Conservation (phyloP, 2,888 invertebrate genomes). For the Sycophila texana region DNA sequence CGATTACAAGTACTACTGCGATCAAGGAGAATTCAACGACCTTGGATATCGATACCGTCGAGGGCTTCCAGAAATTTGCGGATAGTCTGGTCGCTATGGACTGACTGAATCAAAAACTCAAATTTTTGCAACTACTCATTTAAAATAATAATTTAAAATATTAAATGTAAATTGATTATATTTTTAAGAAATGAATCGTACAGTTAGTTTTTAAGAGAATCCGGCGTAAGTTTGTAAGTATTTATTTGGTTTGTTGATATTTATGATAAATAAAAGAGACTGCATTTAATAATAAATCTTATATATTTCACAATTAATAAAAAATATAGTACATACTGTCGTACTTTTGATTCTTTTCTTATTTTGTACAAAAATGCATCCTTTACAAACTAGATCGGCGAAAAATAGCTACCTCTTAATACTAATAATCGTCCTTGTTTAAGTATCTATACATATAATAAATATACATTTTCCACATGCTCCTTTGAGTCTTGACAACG, state of each 20-base stretch:
- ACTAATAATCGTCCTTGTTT: constrained; percentile 27
- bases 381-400: constrained; percentile 6
- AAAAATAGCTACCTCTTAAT: constrained; percentile 17
- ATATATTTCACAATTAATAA: constrained; percentile 56
- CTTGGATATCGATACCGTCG: constrained; percentile 65
- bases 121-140: no score
- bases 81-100: constrained; percentile 64
- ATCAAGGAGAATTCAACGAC: constrained; percentile 4
- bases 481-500: not conserved
- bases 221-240: not conserved
- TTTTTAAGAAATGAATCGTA: not conserved
- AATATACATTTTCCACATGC: constrained; percentile 43
- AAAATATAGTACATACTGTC: constrained; percentile 49
- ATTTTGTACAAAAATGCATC: constrained; percentile 48
- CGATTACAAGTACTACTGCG: constrained; percentile 16
- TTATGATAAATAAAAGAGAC: constrained; percentile 30
- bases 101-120: constrained; percentile 48
- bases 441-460: constrained; percentile 50
- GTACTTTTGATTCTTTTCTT: constrained; percentile 41
- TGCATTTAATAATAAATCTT: constrained; percentile 48
- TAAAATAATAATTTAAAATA: not conserved
- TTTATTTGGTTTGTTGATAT: constrained; percentile 15
- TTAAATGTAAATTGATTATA: not conserved
- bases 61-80: constrained; percentile 67
- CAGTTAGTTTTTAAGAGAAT: no score